Conservation (phyloP, 2,888 invertebrate genomes). For the Sarcophaga rosellei region DNA sequence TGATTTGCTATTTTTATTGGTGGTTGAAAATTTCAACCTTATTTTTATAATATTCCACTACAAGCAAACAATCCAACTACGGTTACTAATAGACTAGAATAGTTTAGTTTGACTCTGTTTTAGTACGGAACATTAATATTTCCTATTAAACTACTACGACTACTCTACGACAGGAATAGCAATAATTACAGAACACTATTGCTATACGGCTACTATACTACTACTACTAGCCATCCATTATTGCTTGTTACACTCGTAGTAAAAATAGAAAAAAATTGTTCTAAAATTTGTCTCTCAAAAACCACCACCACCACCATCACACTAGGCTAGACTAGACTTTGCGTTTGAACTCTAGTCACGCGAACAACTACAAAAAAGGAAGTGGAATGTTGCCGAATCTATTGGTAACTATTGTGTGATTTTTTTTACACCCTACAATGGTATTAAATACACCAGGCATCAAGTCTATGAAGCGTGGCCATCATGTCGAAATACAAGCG, state of each 20-base stretch:
- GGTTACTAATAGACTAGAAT: slow-evolving; percentile 4
- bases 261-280: slow-evolving; percentile 28
- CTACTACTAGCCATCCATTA: not conserved
- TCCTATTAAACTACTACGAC: not conserved
- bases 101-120: not conserved
- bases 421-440: too few species aligned
- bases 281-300: slow-evolving; percentile 27
- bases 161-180: not conserved
- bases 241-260: not conserved
- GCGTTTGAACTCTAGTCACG: slow-evolving; percentile 38
- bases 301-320: not conserved
- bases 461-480: too few species aligned
- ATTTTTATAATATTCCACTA: slow-evolving; percentile 20
- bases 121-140: not conserved
- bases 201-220: not conserved
- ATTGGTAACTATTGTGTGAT: not conserved
- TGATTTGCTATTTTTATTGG: slow-evolving; percentile 35
- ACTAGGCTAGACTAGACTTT: not conserved
- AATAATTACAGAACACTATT: not conserved
- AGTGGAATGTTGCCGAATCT: not conserved
- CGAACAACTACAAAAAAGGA: slow-evolving; percentile 42
- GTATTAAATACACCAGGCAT: too few species aligned
- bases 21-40: slow-evolving; percentile 52
- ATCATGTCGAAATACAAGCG: too few species aligned
- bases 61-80: not conserved